These are phyloP conservation scores for Pygathrix nemaeus DNA, from an alignment of 2,113 vertebrate genomes.

Conservation along the genomic window DNA sequence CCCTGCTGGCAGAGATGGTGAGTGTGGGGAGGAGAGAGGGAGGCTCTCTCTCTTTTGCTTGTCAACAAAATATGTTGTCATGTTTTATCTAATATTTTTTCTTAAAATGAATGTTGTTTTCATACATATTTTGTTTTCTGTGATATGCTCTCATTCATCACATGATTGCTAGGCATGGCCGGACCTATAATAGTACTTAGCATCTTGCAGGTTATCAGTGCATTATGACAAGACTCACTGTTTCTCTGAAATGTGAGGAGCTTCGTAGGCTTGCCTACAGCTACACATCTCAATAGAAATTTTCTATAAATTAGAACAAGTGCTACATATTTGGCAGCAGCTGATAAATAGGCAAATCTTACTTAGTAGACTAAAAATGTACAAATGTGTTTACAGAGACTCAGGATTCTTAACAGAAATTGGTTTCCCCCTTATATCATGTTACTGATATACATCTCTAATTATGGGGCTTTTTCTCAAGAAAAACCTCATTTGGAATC, in stretches of 20 bases:
- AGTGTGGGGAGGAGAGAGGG: background rate
- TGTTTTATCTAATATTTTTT: constrained; percentile 41
- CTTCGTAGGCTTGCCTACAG: background rate
- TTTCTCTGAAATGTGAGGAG: constrained; percentile 52
- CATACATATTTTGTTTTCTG: constrained; percentile 1
- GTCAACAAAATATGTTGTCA: constrained; percentile 36
- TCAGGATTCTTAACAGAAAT: constrained; percentile 46
- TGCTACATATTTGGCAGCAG: constrained; percentile 47
- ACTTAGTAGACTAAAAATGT: constrained; percentile 40
- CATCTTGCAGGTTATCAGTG: constrained; percentile 18
- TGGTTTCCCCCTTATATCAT: background rate
- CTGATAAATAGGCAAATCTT: constrained; percentile 40
- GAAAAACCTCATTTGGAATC: constrained; percentile 19
- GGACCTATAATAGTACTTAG: constrained; percentile 33
- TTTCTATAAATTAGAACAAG: constrained; percentile 38
- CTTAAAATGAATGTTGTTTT: constrained; percentile 45
- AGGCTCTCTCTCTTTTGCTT: constrained; percentile 9
- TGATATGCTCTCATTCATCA: background rate
- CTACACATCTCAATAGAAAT: background rate
- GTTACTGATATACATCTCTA: background rate
- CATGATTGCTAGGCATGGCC: background rate
- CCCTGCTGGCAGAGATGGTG: background rate
- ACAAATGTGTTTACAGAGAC: constrained; percentile 54
- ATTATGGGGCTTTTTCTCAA: constrained; percentile 11
- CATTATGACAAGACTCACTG: constrained; percentile 8